Conservation (phyloP, 2,113 vertebrate species). For the Sphyrna mokarran region DNA sequence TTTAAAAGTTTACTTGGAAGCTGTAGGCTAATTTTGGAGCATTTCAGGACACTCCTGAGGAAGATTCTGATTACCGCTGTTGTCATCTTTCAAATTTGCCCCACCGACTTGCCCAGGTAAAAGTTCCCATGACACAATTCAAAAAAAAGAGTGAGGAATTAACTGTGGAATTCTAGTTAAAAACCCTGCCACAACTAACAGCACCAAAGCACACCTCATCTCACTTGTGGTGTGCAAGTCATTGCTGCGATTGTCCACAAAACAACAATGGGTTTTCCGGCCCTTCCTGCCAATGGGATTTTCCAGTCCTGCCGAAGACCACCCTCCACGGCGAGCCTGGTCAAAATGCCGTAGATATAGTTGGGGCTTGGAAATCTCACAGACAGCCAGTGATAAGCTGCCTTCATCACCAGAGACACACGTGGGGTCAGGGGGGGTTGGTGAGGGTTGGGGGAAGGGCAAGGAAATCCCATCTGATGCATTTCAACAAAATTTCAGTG, state of each 20-base stretch:
- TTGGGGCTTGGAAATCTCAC: too few relatives aligned
- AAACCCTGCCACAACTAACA: neutral
- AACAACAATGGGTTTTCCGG: neutral
- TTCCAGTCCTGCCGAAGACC: too few relatives aligned
- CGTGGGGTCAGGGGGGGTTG: too few relatives aligned
- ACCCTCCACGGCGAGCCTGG: too few relatives aligned
- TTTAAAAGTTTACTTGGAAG: neutral
- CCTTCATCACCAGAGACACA: too few relatives aligned
- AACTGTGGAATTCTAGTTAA: neutral
- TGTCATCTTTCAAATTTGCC: neutral
- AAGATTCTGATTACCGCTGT: neutral
- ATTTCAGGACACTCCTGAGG: neutral
- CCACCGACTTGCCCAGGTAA: neutral
- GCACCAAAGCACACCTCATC: neutral
- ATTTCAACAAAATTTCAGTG: neutral
- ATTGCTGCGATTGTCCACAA: neutral
- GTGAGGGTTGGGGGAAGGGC: too few relatives aligned
- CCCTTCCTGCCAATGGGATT: too few relatives aligned
- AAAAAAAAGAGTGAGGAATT: neutral
- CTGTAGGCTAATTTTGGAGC: neutral
- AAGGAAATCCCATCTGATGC: neutral
- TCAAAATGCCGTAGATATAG: too few relatives aligned
- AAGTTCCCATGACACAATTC: neutral
- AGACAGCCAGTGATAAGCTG: too few relatives aligned
- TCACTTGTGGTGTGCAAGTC: neutral